These are phyloP conservation scores for Biston betularia DNA, from an alignment of 2,888 invertebrate species.

Conservation along the genomic window DNA sequence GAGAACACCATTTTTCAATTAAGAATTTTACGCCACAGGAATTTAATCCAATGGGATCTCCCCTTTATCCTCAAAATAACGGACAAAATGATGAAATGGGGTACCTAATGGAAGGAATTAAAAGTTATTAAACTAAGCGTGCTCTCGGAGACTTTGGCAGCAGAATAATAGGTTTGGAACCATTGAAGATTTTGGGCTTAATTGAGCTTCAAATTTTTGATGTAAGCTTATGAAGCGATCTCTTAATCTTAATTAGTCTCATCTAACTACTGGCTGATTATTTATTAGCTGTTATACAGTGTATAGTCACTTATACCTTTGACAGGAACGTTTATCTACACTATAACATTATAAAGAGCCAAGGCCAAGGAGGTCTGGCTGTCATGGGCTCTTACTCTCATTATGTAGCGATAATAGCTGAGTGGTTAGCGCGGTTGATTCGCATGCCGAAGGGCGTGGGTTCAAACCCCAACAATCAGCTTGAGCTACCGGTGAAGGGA, in stretches of 20 bases:
- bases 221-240: slow-evolving; percentile 15
- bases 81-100: slow-evolving; percentile 43
- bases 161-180: slow-evolving; percentile 37
- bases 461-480: no score
- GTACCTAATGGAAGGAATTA: slow-evolving; percentile 47
- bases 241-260: not conserved
- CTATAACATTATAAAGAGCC: no score
- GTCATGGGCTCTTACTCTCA: no score
- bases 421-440: no score
- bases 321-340: no score
- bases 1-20: slow-evolving; percentile 35
- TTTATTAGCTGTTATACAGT: no score
- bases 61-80: slow-evolving; percentile 39
- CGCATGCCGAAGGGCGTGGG: no score
- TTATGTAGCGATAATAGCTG: no score
- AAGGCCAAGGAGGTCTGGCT: no score
- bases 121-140: slow-evolving; percentile 47
- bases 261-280: not conserved
- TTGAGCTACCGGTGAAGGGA: no score
- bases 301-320: no score
- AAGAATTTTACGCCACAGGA: slow-evolving; percentile 32
- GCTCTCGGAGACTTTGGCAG: slow-evolving; percentile 37
- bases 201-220: slow-evolving; percentile 34
- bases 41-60: slow-evolving; percentile 36
- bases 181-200: slow-evolving; percentile 36